A percentile compares a stretch with the other conserved stretches of the same genome.
phyloP scores from a whole-genome alignment of 2,888 invertebrate species.

The Cephonodes hylas region DNA sequence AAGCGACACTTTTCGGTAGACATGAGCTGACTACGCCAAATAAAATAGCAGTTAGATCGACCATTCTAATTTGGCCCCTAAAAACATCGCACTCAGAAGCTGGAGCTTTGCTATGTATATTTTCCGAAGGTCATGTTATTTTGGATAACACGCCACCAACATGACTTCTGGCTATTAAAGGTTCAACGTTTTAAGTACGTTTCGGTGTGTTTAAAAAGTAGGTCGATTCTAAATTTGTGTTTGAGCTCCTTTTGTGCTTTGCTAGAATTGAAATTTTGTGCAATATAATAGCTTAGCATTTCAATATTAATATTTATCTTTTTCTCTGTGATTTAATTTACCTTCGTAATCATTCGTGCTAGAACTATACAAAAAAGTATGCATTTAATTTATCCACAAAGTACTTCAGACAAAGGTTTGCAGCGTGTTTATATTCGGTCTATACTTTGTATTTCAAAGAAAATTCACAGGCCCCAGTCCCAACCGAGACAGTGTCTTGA shows the following conservation, averaged over 20 bases:
- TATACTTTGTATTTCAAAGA: neutral
- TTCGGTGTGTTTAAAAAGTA: neutral
- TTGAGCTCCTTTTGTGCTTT: neutral
- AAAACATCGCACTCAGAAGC: neutral
- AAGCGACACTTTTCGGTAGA: conserved; percentile 22
- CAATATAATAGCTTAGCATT: too few relatives aligned
- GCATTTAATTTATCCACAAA: neutral
- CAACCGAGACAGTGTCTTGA: neutral
- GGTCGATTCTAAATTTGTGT: neutral
- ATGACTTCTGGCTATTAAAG: neutral
- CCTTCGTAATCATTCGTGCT: neutral
- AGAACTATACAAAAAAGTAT: neutral
- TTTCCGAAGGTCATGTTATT: conserved; percentile 8
- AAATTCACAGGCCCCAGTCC: neutral
- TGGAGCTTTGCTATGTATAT: neutral
- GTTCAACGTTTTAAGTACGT: neutral
- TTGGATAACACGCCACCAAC: neutral
- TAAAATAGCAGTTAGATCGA: conserved; percentile 19
- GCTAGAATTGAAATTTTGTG: neutral
- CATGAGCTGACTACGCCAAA: conserved; percentile 27
- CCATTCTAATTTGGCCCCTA: conserved; percentile 17
- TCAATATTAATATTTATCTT: too few relatives aligned
- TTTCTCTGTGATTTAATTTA: neutral
- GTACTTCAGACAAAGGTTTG: neutral
- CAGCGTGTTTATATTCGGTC: neutral